Base-by-base conservation (phyloP, 2,797 vertebrate species). In the Halcyon leucocephala region DNA sequence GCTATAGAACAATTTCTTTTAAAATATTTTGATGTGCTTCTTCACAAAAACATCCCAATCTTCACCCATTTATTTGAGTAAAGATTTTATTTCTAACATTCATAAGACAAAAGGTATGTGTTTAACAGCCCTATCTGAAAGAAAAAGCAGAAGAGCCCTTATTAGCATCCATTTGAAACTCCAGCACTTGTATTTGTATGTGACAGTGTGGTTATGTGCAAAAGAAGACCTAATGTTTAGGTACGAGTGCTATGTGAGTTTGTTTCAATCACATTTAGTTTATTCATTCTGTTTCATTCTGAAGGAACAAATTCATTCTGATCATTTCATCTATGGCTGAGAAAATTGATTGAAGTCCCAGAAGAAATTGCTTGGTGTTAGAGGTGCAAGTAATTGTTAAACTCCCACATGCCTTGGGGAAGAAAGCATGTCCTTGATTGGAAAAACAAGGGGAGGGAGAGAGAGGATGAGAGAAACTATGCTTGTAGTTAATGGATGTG, bases 371-470 rank as follows among this genome's bases (percentile, higher is more conserved):
- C 96, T 89, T 97, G 87, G 93, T 97, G 95, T 97, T 98, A 97
- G 95, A 98, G 95, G 95, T 96, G 92, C 98, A 97, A 97, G 97
- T 98, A 98, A 98, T 98, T 98, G 97, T 97, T 98, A 98, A 98
- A 98, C 94, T 98, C 97, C 95, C 95, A 96, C 92, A 70, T 96
- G 95, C 96, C 97, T 97, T 96, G 67, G 72, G 97, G 97, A 82
- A 96, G 70, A 97, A 98, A 96, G 92, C 74, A 70, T 93, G 97
- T 96, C 97, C 97, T 98, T 98, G 97, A 98, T 98, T 98, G 98
- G 96, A 97, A 98, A 98, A 98, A 97, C 94, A 98, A 89, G 93
- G 35, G 31, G 83, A 70, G 90, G 82, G 85, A 95, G 33, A 49
- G 54, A 84, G 49, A 26, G 20, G 9, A 66, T 42, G 57, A 18